These are phyloP conservation scores for Sebastes trivittatus DNA, from an alignment of 2,797 vertebrate genomes.

Conservation along the genomic window DNA sequence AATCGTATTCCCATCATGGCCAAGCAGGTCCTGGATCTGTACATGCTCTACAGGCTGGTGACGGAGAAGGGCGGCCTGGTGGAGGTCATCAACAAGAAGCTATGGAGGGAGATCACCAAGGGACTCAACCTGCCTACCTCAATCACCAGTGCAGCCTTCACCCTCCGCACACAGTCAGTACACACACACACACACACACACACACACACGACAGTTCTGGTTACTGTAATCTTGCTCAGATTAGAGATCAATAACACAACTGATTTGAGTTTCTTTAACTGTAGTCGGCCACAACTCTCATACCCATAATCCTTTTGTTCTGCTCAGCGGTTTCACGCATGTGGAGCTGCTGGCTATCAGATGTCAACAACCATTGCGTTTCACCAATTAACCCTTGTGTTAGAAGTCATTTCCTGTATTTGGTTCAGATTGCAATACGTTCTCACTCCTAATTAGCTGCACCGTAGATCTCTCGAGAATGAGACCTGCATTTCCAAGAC, in stretches of 20 bases:
- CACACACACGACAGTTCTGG: neutral
- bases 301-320: slow-evolving; percentile 12
- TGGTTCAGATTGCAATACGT: neutral
- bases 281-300: neutral
- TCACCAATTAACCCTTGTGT: slow-evolving; percentile 4
- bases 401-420: slow-evolving; percentile 21
- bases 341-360: neutral
- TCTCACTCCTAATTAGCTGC: slow-evolving; percentile 2
- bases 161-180: slow-evolving; percentile 95
- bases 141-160: slow-evolving; percentile 98
- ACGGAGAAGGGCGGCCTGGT: slow-evolving; percentile 97
- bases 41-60: slow-evolving; percentile 96
- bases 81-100: slow-evolving; percentile 98
- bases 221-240: neutral
- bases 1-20: slow-evolving; percentile 99
- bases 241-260: neutral
- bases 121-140: slow-evolving; percentile 97
- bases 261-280: neutral
- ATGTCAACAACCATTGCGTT: slow-evolving; percentile 24
- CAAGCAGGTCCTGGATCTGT: slow-evolving; percentile 97
- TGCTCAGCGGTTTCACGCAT: neutral
- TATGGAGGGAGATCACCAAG: slow-evolving; percentile 98
- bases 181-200: slow-evolving; percentile 27
- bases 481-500: neutral
- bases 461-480: neutral